A percentile compares a stretch with the other conserved stretches of the same genome.
These are phyloP conservation scores for Rhynchomys soricoides DNA, from an alignment of 2,113 vertebrate genomes.

Conservation along the genomic window DNA sequence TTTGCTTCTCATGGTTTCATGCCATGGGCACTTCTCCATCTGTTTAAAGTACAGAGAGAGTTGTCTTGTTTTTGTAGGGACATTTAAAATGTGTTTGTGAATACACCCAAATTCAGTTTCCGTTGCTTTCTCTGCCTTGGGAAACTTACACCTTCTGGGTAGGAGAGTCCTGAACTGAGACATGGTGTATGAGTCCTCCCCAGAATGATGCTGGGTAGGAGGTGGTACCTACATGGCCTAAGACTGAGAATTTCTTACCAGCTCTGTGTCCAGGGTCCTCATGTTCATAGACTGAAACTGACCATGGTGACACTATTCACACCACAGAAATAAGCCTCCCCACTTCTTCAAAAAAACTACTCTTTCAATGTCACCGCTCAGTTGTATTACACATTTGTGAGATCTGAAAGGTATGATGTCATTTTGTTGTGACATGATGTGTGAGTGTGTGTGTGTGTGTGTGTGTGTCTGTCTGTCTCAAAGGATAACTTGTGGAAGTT, in stretches of 20 bases:
- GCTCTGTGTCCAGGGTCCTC: neutral
- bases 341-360: neutral
- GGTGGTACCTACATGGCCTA: neutral
- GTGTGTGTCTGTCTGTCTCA: neutral
- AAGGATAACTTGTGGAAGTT: neutral
- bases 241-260: neutral
- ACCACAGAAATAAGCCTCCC: neutral
- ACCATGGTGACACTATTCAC: neutral
- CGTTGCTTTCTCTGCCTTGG: neutral
- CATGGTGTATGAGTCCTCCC: neutral
- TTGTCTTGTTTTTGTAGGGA: neutral
- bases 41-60: slow-evolving; percentile 9
- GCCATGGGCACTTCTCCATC: neutral
- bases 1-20: slow-evolving; percentile 43
- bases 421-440: neutral
- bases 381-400: neutral
- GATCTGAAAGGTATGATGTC: neutral
- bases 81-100: neutral
- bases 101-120: neutral
- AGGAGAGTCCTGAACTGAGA: neutral
- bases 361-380: neutral
- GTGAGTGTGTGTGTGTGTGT: neutral
- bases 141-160: neutral
- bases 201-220: neutral
- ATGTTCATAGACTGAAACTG: neutral